These are phyloP conservation scores for Drosophila ustulata DNA, from an alignment of 2,888 invertebrate species.

Conservation along the genomic window DNA sequence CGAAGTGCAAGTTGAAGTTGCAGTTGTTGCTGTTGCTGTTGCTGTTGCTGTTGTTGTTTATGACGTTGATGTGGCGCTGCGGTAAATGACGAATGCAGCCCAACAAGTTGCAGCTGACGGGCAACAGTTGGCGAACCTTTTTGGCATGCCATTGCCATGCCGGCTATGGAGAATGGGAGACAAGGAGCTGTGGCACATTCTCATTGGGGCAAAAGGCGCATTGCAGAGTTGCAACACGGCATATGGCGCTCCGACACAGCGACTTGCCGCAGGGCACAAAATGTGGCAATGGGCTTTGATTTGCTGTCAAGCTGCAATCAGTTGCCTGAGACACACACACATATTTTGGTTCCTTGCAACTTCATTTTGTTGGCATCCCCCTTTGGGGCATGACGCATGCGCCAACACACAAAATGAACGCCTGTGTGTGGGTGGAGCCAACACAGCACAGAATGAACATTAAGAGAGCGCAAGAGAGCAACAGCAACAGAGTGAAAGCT, in stretches of 20 bases:
- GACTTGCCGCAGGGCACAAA: slow-evolving; percentile 44
- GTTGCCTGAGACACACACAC: slow-evolving; percentile 20
- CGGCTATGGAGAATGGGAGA: neutral
- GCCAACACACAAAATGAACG: slow-evolving; percentile 68
- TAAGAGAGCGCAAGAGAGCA: slow-evolving; percentile 2
- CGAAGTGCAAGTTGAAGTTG: slow-evolving; percentile 37
- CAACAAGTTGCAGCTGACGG: slow-evolving; percentile 70
- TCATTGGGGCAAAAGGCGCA: slow-evolving; percentile 60
- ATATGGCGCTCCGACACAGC: slow-evolving; percentile 47
- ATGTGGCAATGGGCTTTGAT: slow-evolving; percentile 57
- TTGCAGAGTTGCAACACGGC: slow-evolving; percentile 29
- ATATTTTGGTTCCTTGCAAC: slow-evolving; percentile 63
- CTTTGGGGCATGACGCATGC: slow-evolving; percentile 60
- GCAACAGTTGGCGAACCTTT: slow-evolving; percentile 68
- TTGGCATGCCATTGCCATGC: slow-evolving; percentile 39
- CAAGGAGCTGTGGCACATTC: slow-evolving; percentile 62
- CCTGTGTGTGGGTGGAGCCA: slow-evolving; percentile 75
- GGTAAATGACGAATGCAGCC: slow-evolving; percentile 55
- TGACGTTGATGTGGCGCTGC: slow-evolving; percentile 66
- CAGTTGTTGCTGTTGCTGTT: slow-evolving; percentile 36
- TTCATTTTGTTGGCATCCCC: slow-evolving; percentile 76
- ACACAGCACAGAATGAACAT: slow-evolving; percentile 58
- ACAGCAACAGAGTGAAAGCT: slow-evolving; percentile 41
- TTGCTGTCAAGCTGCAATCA: slow-evolving; percentile 61
- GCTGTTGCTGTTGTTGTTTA: slow-evolving; percentile 54